Evolutionary conservation across 2,888 invertebrate genomes (phyloP).

Genomic region (Microchrysa polita): DNA sequence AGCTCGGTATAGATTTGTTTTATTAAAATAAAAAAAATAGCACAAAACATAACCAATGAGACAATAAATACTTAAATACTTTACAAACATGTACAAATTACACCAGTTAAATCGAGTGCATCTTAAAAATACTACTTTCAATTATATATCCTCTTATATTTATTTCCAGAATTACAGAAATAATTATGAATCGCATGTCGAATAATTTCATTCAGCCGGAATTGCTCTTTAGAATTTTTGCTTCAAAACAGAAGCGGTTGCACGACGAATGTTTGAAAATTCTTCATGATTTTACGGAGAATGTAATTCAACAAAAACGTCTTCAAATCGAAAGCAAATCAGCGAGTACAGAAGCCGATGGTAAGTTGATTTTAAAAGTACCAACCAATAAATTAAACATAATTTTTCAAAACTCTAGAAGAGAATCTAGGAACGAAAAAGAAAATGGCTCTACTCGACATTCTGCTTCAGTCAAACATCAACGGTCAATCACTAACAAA

Average conservation of each 20-base stretch:
- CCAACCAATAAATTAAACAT: neutral
- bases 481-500: constrained; percentile 69
- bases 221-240: constrained; percentile 52
- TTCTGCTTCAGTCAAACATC: constrained; percentile 69
- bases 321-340: neutral
- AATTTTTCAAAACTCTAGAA: constrained; percentile 48
- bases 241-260: neutral
- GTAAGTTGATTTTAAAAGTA: neutral
- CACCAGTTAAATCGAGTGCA: no score
- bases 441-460: constrained; percentile 73
- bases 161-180: constrained; percentile 47
- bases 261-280: constrained; percentile 54
- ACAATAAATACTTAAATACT: neutral
- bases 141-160: constrained; percentile 3
- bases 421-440: constrained; percentile 66
- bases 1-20: neutral
- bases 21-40: neutral
- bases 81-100: no score
- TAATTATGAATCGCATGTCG: constrained; percentile 44
- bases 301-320: constrained; percentile 58
- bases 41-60: constrained; percentile 61
- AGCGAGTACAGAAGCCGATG: no score
- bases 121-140: no score
- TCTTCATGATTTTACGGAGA: constrained; percentile 60
- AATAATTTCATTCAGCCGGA: constrained; percentile 55